Evolutionary conservation across 2,113 vertebrate species (phyloP).

Genomic region (Patagioenas fasciata): DNA sequence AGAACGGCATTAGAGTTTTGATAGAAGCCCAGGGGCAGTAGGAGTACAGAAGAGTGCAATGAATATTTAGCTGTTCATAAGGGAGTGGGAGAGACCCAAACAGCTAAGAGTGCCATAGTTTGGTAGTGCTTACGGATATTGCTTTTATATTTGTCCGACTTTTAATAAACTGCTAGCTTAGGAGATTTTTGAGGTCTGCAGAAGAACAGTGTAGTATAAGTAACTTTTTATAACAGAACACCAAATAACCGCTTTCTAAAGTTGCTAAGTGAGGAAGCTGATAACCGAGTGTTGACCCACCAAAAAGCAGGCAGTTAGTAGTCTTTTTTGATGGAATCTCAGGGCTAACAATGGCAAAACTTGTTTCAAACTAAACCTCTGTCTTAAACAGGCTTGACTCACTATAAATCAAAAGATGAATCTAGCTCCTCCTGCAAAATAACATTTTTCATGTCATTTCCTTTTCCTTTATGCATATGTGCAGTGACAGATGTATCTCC

Average conservation of each 20-base stretch:
- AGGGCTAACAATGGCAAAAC: background rate
- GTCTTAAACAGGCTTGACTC: background rate
- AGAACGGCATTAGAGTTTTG: background rate
- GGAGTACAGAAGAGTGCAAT: background rate
- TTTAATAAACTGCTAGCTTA: background rate
- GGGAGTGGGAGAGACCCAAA: background rate
- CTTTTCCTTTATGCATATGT: background rate
- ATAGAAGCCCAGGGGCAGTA: background rate
- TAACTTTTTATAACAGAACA: background rate
- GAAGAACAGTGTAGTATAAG: background rate
- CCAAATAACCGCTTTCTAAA: background rate
- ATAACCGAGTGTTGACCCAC: background rate
- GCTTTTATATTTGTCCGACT: background rate
- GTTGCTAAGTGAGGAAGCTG: background rate
- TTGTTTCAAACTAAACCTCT: background rate
- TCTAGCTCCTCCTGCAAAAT: background rate
- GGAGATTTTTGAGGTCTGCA: background rate
- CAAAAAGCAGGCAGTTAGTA: background rate
- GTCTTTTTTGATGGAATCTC: background rate
- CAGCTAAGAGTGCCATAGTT: background rate
- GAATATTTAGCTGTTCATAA: background rate
- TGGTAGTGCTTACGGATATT: background rate
- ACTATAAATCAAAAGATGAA: conserved; percentile 27
- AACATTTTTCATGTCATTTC: conserved; percentile 2
- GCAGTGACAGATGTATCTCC: background rate